These are phyloP conservation scores for Ptiloglossa arizonensis DNA, from an alignment of 1,140 invertebrate species.

Conservation along the genomic window DNA sequence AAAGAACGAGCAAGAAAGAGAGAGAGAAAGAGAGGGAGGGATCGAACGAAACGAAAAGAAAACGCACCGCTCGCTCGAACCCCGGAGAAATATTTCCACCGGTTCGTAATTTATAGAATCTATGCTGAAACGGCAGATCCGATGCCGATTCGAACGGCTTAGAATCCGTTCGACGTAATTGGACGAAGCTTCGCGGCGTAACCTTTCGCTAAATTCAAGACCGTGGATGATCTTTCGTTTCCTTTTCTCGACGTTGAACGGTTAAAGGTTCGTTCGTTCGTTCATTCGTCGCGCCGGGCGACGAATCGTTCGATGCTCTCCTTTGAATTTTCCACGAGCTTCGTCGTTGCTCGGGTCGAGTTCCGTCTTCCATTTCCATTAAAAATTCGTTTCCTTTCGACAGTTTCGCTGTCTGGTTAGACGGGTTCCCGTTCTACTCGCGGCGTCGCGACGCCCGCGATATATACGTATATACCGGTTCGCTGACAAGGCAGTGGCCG, in stretches of 20 bases:
- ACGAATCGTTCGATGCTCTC: not conserved
- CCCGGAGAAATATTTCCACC: conserved; percentile 64
- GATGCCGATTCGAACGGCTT: conserved; percentile 28
- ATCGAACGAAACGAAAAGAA: conserved; percentile 1
- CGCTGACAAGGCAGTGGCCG: not conserved
- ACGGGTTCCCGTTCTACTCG: too few relatives aligned
- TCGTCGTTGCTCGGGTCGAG: not conserved
- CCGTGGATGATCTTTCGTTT: conserved; percentile 9
- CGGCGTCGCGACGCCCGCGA: not conserved
- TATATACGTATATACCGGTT: too few relatives aligned
- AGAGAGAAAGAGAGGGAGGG: conserved; percentile 26
- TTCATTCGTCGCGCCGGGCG: not conserved
- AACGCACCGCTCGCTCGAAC: conserved; percentile 24
- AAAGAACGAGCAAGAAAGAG: conserved; percentile 37
- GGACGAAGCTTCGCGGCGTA: conserved; percentile 24
- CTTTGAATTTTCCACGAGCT: not conserved
- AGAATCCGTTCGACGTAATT: conserved; percentile 44
- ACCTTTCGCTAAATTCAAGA: conserved; percentile 36
- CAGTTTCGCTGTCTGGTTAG: too few relatives aligned
- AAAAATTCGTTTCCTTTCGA: not conserved
- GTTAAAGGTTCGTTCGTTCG: too few relatives aligned
- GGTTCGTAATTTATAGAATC: conserved; percentile 67
- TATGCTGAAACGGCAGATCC: conserved; percentile 58
- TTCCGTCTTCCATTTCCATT: not conserved
- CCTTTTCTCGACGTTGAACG: not conserved